Evolutionary conservation across 2,113 vertebrate species (phyloP).

Genomic region (Aleadryas rufinucha): DNA sequence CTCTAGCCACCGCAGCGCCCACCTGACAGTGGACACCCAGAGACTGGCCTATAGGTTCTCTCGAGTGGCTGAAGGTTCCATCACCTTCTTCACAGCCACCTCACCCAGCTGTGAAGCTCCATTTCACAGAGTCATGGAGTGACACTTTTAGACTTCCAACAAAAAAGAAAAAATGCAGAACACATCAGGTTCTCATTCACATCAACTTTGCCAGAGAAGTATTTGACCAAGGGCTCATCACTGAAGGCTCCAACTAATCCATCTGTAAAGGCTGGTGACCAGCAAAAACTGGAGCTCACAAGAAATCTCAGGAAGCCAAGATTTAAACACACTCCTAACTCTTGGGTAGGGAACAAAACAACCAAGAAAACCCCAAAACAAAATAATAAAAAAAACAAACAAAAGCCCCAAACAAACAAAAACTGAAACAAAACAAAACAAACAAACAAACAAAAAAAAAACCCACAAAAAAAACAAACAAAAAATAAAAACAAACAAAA

Average conservation of each 20-base stretch:
- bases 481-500: not conserved
- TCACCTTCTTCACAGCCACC: not conserved
- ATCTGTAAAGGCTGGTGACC: not conserved
- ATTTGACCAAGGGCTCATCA: not conserved
- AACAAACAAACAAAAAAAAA: too few relatives aligned
- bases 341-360: not conserved
- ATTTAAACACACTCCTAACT: not conserved
- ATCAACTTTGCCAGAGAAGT: not conserved
- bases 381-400: not conserved
- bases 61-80: accelerated
- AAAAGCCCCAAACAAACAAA: not conserved
- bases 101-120: not conserved
- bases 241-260: not conserved
- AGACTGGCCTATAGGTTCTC: not conserved
- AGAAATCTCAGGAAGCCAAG: not conserved
- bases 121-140: not conserved
- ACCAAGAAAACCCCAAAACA: not conserved
- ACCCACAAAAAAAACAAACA: not conserved
- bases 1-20: not conserved
- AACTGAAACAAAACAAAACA: not conserved
- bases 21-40: not conserved
- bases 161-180: not conserved
- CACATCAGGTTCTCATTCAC: not conserved
- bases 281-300: not conserved
- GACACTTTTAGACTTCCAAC: not conserved